Evolutionary conservation across 2,113 vertebrate genomes (phyloP).

Genomic region (Odocoileus virginianus): DNA sequence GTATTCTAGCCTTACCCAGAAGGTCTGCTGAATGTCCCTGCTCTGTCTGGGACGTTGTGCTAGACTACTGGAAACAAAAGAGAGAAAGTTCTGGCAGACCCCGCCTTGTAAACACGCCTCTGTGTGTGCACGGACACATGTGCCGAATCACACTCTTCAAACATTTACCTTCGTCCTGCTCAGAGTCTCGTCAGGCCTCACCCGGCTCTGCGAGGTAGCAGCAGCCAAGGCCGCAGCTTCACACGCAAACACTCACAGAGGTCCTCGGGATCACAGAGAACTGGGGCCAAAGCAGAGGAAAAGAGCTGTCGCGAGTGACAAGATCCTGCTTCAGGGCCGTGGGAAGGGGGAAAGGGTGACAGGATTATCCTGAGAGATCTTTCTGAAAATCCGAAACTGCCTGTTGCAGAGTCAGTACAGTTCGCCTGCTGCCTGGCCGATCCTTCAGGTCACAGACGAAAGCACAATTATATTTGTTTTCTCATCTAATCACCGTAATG

Average conservation of each 20-base stretch:
- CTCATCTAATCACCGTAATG: background rate
- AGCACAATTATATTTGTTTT: background rate
- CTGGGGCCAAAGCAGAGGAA: background rate
- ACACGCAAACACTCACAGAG: background rate
- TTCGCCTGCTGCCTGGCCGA: background rate
- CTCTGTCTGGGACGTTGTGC: background rate
- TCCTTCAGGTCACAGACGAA: background rate
- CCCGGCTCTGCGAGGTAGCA: background rate
- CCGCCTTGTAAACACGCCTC: background rate
- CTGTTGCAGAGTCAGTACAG: background rate
- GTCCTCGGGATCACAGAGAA: background rate
- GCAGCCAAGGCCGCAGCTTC: background rate
- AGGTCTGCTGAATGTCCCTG: background rate
- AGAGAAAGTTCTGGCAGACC: background rate
- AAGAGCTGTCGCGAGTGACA: background rate
- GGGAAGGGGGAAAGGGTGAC: background rate
- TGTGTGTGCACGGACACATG: rapidly evolving
- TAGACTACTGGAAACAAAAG: background rate
- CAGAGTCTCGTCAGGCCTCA: background rate
- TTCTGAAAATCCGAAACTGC: background rate
- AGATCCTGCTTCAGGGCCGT: background rate
- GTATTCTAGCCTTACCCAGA: background rate
- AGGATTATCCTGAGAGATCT: background rate
- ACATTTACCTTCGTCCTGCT: background rate
- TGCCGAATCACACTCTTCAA: background rate